Percentiles rank a stretch among this genome's conserved stretches.
Evolutionary conservation across 2,113 vertebrate species (phyloP).

Genomic region (Anoplopoma fimbria): DNA sequence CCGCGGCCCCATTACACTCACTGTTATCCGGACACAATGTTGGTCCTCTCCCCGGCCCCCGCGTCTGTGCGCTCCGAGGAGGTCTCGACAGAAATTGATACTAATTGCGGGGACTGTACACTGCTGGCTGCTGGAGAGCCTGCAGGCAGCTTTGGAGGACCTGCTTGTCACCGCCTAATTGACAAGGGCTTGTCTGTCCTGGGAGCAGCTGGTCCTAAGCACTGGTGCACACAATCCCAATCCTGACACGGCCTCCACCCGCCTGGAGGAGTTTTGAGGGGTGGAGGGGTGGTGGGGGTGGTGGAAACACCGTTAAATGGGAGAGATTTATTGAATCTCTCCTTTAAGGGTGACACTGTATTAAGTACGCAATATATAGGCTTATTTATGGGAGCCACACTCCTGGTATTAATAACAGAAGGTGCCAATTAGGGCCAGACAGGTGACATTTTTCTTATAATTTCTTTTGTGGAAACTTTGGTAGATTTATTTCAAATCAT

Average conservation of each 20-base stretch:
- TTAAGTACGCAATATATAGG: conserved; percentile 90
- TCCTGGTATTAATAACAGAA: conserved; percentile 90
- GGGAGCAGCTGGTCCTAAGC: conserved; percentile 98
- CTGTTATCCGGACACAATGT: conserved; percentile 79
- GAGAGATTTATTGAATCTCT: conserved; percentile 98
- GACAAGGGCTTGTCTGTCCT: conserved; percentile 99
- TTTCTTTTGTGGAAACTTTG: background rate
- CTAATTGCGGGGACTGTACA: conserved; percentile 98
- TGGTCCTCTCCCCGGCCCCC: conserved; percentile 85
- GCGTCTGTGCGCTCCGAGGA: conserved; percentile 92
- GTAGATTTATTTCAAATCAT: conserved; percentile 37
- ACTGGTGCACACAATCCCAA: conserved; percentile 96
- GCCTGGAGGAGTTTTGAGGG: conserved; percentile 88
- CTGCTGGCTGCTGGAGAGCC: conserved; percentile 88
- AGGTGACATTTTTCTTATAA: conserved; percentile 96
- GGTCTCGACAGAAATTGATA: conserved; percentile 95
- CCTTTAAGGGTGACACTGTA: conserved; percentile 91
- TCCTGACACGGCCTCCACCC: conserved; percentile 94
- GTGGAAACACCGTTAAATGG: conserved; percentile 94
- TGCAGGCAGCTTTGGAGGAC: conserved; percentile 89
- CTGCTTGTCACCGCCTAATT: conserved; percentile 99
- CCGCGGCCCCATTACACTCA: conserved; percentile 79
- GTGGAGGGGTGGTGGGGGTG: too few species aligned
- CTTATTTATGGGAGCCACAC: conserved; percentile 84
- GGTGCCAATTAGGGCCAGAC: conserved; percentile 87